Base-by-base conservation (phyloP, 2,797 vertebrate genomes). In the Poeciliopsis gracilis region DNA sequence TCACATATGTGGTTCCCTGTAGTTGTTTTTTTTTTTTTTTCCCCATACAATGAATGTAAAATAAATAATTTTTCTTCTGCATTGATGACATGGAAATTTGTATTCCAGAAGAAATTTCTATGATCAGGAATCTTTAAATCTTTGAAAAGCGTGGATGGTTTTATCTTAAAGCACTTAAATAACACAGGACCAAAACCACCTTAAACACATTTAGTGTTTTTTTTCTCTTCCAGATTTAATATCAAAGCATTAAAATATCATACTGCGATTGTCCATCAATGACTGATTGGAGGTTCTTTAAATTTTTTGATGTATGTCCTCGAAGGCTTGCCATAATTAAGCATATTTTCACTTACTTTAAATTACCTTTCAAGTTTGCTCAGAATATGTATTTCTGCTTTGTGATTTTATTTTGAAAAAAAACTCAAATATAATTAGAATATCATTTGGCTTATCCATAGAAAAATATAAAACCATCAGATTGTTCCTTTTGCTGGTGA, bases 151-250 rank as follows among this genome's bases (percentile, higher is more conserved):
- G 8, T 15, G 5, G 28, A 30, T 3, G 8, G 15, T 23, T 66
- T 38, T 38, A 66, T 36, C 8, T 66, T 18, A 66, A 66, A 36
- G 16, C 15, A 33, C 28, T 85, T 84, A 53, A 76, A 59, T 49
- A 73, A 51, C 61, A 80, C 36, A 81, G 77, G 36, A 36, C 38
- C 18, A 66, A 36, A 66, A 23, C 18, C 33, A 20, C 3, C 18
- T 20, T 20, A 20, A 66, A 23, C 18, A 66, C 38, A 59, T 59
- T 11, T n/a, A n/a, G 10, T 59, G 1, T 43, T 10, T 16, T 36
- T 36, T 61, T 33, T 25, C 9, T 33, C 20, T 38, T 66, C 12
- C 59, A 20, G 2, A 63, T 63, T 33, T 33, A 36, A 33, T 36
- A 36, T 36, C 6, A 61, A 18, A 33, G 13, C 15, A 61, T 33